Base-by-base conservation (phyloP, 2,888 invertebrate genomes). In the Synergus japonicus region DNA sequence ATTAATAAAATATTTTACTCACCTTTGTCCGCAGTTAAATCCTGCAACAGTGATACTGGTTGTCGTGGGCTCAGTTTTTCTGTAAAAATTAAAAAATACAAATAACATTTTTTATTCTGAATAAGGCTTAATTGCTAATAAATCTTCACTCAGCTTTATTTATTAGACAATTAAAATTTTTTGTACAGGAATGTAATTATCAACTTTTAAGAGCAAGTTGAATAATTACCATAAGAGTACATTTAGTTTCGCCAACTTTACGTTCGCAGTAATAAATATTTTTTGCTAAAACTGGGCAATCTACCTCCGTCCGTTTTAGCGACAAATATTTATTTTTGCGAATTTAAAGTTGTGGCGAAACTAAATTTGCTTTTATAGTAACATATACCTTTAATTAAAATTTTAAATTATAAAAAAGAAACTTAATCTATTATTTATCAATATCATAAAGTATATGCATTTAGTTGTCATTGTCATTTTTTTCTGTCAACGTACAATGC, bases 1-100 rank as follows among this genome's bases (percentile, higher is more conserved):
- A 46, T 69, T 22, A 69, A 22, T 9, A 18, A 37, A 54, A 43
- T 37, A 15, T 22, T 41, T 43, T 2, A 18, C 63, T 76, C 76
- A 82, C 83, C 82, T 79, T 81, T 82, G 83, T 63, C 78, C 81
- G 49, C 80, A 81, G 60, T 81, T 79, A 76, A 60, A 82, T 69
- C 81, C 79, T 15, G 81, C 22, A 12, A 81, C 81, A 12, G 79
- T 43, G 66, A 80, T 82, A 64, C 82, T 82, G 29, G 78, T 63
- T 76, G 78, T 63, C 63, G 43, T 69, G 44, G 69, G 76, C 13
- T 78, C 82, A 49, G 80, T 18, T 76, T 78, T 81, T 69, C 82
- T 82, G 81, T 3, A 83, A 83, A 77, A 83, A n/a, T 76, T 60
- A 44, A 43, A 1, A 43, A 37, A 58, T n/a, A 60, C 2, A 15